Conservation (phyloP, 1,140 invertebrate species). For the Drosophila kanapiae region DNA sequence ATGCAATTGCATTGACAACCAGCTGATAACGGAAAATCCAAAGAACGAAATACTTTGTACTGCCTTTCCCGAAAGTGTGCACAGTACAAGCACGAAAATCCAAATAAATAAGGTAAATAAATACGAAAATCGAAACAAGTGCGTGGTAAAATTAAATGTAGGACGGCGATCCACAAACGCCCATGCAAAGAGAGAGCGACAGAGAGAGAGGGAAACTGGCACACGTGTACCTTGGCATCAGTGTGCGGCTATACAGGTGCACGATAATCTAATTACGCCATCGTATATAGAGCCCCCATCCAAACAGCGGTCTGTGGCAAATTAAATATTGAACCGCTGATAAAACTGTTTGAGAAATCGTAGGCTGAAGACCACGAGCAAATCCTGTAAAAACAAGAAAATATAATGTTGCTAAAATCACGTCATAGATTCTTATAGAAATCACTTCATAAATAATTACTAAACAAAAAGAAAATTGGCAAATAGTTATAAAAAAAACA, state of each 20-base stretch:
- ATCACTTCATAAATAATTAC: neutral
- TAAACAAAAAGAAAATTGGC: neutral
- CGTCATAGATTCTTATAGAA: neutral
- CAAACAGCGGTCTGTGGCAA: conserved; percentile 9
- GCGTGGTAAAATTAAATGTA: conserved; percentile 36
- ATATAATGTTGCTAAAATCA: neutral
- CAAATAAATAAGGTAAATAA: conserved; percentile 58
- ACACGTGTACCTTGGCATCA: conserved; percentile 3
- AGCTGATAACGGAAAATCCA: conserved; percentile 41
- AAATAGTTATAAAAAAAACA: neutral
- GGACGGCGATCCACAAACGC: conserved; percentile 35
- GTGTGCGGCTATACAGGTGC: conserved; percentile 53
- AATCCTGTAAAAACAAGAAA: neutral
- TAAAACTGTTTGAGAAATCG: conserved; percentile 34
- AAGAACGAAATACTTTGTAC: conserved; percentile 14
- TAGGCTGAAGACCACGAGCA: neutral
- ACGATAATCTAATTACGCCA: conserved; percentile 76
- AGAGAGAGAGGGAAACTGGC: conserved; percentile 45
- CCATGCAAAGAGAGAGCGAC: conserved; percentile 4
- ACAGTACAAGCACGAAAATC: conserved; percentile 47
- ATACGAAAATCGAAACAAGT: conserved; percentile 41
- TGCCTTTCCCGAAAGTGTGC: conserved; percentile 41
- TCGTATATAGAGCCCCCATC: conserved; percentile 12
- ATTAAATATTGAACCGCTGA: conserved; percentile 64
- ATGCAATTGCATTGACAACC: conserved; percentile 69